phyloP scores from a whole-genome alignment of 2,888 invertebrate genomes.

The Xestia ashworthii region DNA sequence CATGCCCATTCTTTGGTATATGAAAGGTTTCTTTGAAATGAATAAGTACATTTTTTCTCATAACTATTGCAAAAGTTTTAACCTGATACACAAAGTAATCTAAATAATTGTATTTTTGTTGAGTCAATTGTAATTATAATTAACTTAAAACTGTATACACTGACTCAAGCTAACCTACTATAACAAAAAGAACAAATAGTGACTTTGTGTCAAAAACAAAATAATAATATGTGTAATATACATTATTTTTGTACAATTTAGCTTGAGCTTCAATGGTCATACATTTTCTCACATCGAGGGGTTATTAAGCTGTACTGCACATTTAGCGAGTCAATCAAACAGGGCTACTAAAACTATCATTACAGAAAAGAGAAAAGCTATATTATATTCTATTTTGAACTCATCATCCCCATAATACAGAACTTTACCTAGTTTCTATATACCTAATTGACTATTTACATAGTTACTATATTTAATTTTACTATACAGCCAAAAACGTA shows the following conservation, averaged over 20 bases:
- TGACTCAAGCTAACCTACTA: constrained; percentile 32
- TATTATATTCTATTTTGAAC: constrained; percentile 21
- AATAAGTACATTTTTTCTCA: constrained; percentile 45
- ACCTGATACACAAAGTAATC: constrained; percentile 23
- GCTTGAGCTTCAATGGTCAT: constrained; percentile 55
- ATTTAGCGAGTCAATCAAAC: constrained; percentile 51
- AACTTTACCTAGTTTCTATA: constrained; percentile 12
- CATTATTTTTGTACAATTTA: constrained; percentile 58
- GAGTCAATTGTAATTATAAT: constrained; percentile 27
- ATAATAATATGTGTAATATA: constrained; percentile 24
- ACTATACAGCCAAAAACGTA: constrained; percentile 48
- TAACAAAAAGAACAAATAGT: constrained; percentile 48
- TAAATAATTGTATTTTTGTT: constrained; percentile 10
- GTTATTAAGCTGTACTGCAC: constrained; percentile 56
- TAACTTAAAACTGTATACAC: constrained; percentile 21
- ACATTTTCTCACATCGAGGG: constrained; percentile 53
- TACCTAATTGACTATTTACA: constrained; percentile 55
- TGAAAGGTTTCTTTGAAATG: constrained; percentile 51
- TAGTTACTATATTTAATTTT: constrained; percentile 39
- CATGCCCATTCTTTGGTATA: constrained; percentile 59
- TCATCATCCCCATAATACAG: not conserved
- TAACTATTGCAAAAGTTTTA: constrained; percentile 22
- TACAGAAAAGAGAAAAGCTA: constrained; percentile 1
- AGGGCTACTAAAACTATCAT: constrained; percentile 59
- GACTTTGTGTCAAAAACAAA: constrained; percentile 45